Conservation (phyloP, 2,888 invertebrate genomes). For the Drosophila formosana region DNA sequence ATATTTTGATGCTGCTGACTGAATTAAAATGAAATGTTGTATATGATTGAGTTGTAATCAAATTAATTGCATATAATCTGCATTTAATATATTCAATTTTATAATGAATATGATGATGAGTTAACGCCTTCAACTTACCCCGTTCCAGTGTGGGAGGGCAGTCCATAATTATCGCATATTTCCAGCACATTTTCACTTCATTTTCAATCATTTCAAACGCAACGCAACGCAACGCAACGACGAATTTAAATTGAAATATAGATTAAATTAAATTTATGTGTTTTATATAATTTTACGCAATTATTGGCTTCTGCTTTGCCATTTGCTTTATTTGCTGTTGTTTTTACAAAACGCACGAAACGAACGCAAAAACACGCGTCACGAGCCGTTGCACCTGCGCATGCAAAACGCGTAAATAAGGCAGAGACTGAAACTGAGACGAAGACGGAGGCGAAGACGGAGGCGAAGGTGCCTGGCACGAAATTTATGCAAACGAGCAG, state of each 20-base stretch:
- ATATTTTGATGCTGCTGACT: neutral
- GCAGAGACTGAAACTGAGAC: neutral
- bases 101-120: slow-evolving; percentile 19
- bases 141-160: neutral
- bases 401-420: slow-evolving; percentile 66
- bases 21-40: neutral
- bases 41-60: slow-evolving; percentile 15
- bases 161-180: slow-evolving; percentile 56
- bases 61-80: slow-evolving; percentile 43
- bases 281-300: slow-evolving; percentile 72
- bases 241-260: slow-evolving; percentile 61
- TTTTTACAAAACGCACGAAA: slow-evolving; percentile 69
- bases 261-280: slow-evolving; percentile 52
- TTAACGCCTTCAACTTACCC: slow-evolving; percentile 41
- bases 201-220: slow-evolving; percentile 40
- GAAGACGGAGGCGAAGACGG: neutral
- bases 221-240: slow-evolving; percentile 4
- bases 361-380: slow-evolving; percentile 59
- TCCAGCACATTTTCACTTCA: slow-evolving; percentile 68
- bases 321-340: slow-evolving; percentile 42
- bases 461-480: slow-evolving; percentile 66
- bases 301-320: slow-evolving; percentile 32
- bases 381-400: slow-evolving; percentile 71
- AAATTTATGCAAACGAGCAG: slow-evolving; percentile 82
- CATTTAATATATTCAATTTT: slow-evolving; percentile 39